Conservation (phyloP, 2,888 invertebrate genomes). For the Rotaria sp. region DNA sequence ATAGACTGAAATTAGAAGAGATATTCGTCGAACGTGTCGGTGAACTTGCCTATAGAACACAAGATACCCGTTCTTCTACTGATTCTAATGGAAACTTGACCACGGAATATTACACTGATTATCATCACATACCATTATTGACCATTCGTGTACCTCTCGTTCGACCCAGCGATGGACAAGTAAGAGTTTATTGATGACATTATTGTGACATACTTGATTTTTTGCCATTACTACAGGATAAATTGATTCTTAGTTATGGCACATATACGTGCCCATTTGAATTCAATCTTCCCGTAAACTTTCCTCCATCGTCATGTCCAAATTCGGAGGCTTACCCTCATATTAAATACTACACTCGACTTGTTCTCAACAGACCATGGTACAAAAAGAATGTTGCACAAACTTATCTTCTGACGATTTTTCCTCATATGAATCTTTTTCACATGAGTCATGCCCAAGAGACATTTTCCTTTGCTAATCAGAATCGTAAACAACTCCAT, state of each 20-base stretch:
- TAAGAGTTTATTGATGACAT: neutral
- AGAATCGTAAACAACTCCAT: neutral
- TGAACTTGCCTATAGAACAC: neutral
- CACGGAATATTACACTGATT: neutral
- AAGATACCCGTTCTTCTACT: neutral
- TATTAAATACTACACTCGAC: neutral
- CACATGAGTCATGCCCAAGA: neutral
- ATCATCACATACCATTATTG: neutral
- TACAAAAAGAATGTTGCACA: neutral
- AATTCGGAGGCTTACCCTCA: neutral
- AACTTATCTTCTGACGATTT: neutral
- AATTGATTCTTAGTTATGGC: neutral
- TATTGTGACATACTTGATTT: neutral
- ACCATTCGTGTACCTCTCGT: neutral
- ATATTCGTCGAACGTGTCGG: neutral
- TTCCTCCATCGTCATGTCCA: neutral
- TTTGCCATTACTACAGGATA: neutral
- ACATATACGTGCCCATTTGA: neutral
- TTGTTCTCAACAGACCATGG: neutral
- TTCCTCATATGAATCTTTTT: neutral
- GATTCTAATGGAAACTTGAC: neutral
- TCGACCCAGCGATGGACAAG: neutral
- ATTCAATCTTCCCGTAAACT: neutral
- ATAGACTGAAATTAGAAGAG: neutral
- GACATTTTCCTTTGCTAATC: neutral